phyloP scores from a whole-genome alignment of 2,888 invertebrate genomes.

The Drosophila phalerata region DNA sequence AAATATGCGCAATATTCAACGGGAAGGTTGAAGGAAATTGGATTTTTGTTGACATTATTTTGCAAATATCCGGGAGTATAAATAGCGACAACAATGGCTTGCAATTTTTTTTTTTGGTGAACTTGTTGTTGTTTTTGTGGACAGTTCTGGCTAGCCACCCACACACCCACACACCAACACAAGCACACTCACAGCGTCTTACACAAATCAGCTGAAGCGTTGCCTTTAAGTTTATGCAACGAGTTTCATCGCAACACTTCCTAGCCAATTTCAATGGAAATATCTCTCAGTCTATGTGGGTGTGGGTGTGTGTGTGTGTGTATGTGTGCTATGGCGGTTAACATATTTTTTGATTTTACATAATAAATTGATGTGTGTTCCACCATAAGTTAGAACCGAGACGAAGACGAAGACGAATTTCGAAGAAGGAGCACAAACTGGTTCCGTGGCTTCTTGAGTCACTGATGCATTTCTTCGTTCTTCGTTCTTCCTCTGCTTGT shows the following conservation, averaged over 20 bases:
- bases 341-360: slow-evolving; percentile 66
- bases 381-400: slow-evolving; percentile 19
- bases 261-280: slow-evolving; percentile 46
- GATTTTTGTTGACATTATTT: slow-evolving; percentile 80
- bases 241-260: slow-evolving; percentile 42
- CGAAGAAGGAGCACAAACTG: slow-evolving; percentile 9
- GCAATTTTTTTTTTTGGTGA: neutral
- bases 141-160: slow-evolving; percentile 27
- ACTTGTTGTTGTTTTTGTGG: slow-evolving; percentile 8
- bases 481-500: slow-evolving; percentile 7
- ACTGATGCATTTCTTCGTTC: slow-evolving; percentile 33
- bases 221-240: slow-evolving; percentile 26
- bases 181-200: neutral
- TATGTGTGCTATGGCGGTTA: slow-evolving; percentile 38
- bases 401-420: neutral
- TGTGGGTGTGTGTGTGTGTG: slow-evolving; percentile 23
- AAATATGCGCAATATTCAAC: slow-evolving; percentile 55
- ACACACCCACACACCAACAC: neutral
- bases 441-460: slow-evolving; percentile 29
- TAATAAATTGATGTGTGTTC: slow-evolving; percentile 59
- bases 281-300: slow-evolving; percentile 4
- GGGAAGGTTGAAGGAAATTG: slow-evolving; percentile 78
- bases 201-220: slow-evolving; percentile 3
- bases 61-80: slow-evolving; percentile 71
- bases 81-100: slow-evolving; percentile 55